Conservation (phyloP, 2,888 invertebrate genomes). For the Erebia aethiops region DNA sequence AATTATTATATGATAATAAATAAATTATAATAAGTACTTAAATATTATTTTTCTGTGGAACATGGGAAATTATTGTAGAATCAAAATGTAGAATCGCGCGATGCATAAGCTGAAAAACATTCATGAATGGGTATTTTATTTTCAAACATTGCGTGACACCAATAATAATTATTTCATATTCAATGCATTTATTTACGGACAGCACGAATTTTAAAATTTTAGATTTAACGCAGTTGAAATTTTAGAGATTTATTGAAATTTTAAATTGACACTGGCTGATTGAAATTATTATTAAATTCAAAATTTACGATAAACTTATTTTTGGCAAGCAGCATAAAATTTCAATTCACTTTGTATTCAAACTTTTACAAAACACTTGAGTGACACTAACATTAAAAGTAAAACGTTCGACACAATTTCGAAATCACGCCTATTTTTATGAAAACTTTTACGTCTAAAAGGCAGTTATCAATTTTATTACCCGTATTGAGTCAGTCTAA, state of each 20-base stretch:
- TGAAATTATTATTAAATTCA: neutral
- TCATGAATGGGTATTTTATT: neutral
- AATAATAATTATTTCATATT: conserved; percentile 3
- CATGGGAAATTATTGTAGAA: neutral
- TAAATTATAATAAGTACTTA: too few relatives aligned
- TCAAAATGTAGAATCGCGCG: neutral
- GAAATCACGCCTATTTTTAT: conserved; percentile 39
- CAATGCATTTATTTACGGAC: neutral
- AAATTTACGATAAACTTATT: neutral
- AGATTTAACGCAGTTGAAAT: neutral
- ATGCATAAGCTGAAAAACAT: conserved; percentile 5
- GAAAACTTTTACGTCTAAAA: conserved; percentile 39
- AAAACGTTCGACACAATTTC: conserved; percentile 30
- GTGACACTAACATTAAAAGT: conserved; percentile 31
- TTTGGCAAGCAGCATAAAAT: neutral
- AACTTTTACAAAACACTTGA: conserved; percentile 22
- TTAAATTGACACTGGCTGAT: neutral
- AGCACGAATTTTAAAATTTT: neutral
- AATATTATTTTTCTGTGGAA: too few relatives aligned
- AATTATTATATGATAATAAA: too few relatives aligned
- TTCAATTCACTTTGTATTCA: conserved; percentile 18
- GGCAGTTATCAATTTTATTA: conserved; percentile 59
- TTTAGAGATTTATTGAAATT: neutral
- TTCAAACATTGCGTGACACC: conserved; percentile 20
- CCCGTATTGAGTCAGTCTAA: conserved; percentile 58